Base-by-base conservation (phyloP, 2,113 vertebrate species). In the Collichthys lucidus region DNA sequence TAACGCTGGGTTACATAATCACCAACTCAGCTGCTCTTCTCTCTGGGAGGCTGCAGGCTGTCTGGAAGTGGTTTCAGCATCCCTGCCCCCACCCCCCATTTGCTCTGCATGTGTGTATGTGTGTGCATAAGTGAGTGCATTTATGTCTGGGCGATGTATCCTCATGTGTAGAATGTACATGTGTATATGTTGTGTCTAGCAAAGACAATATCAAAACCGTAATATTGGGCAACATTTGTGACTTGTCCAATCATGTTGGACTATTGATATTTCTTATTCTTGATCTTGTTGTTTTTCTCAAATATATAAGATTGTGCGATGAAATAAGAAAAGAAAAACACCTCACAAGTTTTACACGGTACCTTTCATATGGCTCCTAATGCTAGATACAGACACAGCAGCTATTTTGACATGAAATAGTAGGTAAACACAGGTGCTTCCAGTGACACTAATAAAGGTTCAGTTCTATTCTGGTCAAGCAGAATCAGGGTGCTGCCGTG, bases 1-100 rank as follows among this genome's bases (percentile, higher is more conserved):
- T 93, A 91, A 91, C 83, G 49, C 68, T 19, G 47, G 17, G 69
- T 93, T 93, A 90, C 87, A 86, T 92, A 91, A 94, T 69, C 85
- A 64, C 26, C 47, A 62, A 56, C 73, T 92, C 85, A 68, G 82
- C 84, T 80, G 74, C 85, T 86, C 69, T 71, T 10, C 59, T 84
- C 76, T 42, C 79, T 59, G 50, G 70, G 85, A 88, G 78, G 80
- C 82, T 89, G 87, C 68, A 19, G 78, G 87, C 86, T 85, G 77
- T 87, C 85, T 81, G 68, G 83, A 87, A 88, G 87, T 79, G 74
- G 75, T 82, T 85, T 82, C 88, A 66, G 72, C 77, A 77, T 80
- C 86, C 79, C 82, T 60, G 29, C 80, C 86, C 85, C 87, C 86
- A 49, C 16, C 73, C 75, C 63, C 29, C 74, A 74, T 77, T 57